Evolutionary conservation across 2,888 invertebrate species (phyloP), one percentile per base, ranked within the genome.

Genomic region (Aricia artaxerxes): DNA sequence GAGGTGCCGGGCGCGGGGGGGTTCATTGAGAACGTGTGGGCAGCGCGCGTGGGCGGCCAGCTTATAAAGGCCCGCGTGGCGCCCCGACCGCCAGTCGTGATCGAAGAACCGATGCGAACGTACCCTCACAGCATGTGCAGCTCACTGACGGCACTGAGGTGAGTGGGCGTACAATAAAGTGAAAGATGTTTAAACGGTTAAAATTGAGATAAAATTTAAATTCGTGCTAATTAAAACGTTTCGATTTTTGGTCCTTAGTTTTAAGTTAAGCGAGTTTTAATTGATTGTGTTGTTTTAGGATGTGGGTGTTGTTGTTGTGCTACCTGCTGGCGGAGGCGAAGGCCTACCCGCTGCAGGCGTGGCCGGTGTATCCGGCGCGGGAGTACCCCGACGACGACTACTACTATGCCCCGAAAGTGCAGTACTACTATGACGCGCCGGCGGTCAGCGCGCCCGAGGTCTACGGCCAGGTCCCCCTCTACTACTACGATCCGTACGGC

Each of bases 11-110:
- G 53, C 35, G 76, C 31, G 86, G 85, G 85, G 88, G 87, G 85
- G 93, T 96, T 96, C 96, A 96, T 96, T 96, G 95, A 96, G 95
- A 95, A 95, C 95, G 96, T 95, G 96, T 96, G 95, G 96, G 96
- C 95, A 95, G 91, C 87, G 89, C 83, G 91, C 93, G 94, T 92
- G 92, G 92, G 94, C 92, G 93, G 89, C 85, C 85, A 89, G 91
- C 88, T 91, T 94, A 92, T 92, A 93, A 90, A 92, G 91, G 87
- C 85, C 84, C 85, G 87, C 86, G 85, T 86, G 86, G 89, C 89
- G 85, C 88, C 89, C 87, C 87, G 89, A 86, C 90, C 85, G 85
- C 88, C 89, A 94, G 93, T 92, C 90, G 89, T 90, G 91, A 84
- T 87, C 87, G 82, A 85, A 86, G 85, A 88, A 82, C 82, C 82